Percentiles rank a stretch among this genome's conserved stretches.
These are phyloP conservation scores for Perizoma flavofasciatum DNA, from an alignment of 2,888 invertebrate genomes.

Conservation along the genomic window DNA sequence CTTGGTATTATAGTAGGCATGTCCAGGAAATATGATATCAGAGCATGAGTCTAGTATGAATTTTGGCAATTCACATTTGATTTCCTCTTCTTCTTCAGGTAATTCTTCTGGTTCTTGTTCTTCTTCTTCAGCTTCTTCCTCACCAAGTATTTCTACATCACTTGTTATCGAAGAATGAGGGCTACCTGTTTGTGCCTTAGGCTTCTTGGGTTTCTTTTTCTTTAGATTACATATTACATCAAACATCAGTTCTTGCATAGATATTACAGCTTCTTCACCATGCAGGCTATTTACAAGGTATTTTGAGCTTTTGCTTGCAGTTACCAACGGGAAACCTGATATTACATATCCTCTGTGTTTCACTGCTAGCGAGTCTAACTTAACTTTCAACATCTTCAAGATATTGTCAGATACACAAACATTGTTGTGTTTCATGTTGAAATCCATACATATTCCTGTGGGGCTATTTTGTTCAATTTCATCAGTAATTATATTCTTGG, in stretches of 20 bases:
- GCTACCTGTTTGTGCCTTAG: constrained; percentile 29
- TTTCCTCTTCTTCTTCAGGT: constrained; percentile 48
- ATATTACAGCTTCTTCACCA: constrained; percentile 61
- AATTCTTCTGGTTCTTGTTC: constrained; percentile 46
- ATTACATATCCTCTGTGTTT: constrained; percentile 86
- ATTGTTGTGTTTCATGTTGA: constrained; percentile 81
- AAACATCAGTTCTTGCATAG: constrained; percentile 53
- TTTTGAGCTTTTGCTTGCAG: constrained; percentile 54
- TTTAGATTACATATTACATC: constrained; percentile 60
- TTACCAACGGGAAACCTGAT: constrained; percentile 86
- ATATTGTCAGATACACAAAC: constrained; percentile 78
- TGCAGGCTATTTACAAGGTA: constrained; percentile 49
- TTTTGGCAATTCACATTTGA: constrained; percentile 61
- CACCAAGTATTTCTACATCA: constrained; percentile 37
- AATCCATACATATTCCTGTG: constrained; percentile 84
- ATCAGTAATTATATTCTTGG: constrained; percentile 78
- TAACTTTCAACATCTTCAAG: constrained; percentile 76
- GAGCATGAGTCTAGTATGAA: constrained; percentile 62
- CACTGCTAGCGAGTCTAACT: constrained; percentile 77
- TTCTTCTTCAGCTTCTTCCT: constrained; percentile 40
- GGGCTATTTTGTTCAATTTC: constrained; percentile 82
- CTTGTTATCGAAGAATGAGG: constrained; percentile 49
- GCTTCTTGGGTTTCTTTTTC: constrained; percentile 55
- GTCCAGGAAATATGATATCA: constrained; percentile 49
- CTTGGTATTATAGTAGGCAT: constrained; percentile 51